Conservation (phyloP, 2,797 vertebrate species). For the Pyrocephalus nanus region DNA sequence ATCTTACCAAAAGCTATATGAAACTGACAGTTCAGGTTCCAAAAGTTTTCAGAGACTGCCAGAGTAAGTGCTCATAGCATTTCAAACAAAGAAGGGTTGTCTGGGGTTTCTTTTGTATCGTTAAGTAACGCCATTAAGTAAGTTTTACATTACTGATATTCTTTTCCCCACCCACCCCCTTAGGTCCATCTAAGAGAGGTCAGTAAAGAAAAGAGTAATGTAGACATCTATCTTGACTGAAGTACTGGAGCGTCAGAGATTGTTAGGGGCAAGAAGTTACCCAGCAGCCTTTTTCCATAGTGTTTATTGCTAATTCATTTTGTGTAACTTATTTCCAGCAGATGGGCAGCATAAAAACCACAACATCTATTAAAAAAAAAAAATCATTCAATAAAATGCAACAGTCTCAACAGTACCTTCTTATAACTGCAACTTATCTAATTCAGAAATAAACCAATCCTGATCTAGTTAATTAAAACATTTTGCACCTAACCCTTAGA, state of each 20-base stretch:
- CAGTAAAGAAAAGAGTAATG: not conserved
- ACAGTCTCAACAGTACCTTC: not conserved
- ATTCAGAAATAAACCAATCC: not conserved
- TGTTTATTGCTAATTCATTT: slow-evolving; percentile 30
- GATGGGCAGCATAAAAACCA: not conserved
- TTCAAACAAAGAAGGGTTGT: not conserved
- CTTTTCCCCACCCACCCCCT: not conserved
- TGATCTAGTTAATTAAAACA: not conserved
- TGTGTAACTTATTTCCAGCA: slow-evolving; percentile 26
- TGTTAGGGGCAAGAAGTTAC: not conserved
- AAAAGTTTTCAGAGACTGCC: not conserved
- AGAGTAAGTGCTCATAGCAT: not conserved
- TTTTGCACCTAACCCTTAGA: not conserved
- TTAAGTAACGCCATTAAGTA: not conserved
- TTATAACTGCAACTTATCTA: not conserved
- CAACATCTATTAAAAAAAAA: not conserved
- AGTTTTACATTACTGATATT: not conserved
- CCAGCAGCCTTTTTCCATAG: slow-evolving; percentile 4
- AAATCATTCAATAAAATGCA: not conserved
- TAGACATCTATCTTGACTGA: not conserved
- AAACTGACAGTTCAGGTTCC: not conserved
- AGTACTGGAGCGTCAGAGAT: not conserved
- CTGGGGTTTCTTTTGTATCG: not conserved
- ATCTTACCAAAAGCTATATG: not conserved
- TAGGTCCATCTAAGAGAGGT: not conserved